A percentile compares a stretch with the other conserved stretches of the same genome.
Conservation (phyloP, 2,113 vertebrate species). For the Thalassoma bifasciatum region DNA sequence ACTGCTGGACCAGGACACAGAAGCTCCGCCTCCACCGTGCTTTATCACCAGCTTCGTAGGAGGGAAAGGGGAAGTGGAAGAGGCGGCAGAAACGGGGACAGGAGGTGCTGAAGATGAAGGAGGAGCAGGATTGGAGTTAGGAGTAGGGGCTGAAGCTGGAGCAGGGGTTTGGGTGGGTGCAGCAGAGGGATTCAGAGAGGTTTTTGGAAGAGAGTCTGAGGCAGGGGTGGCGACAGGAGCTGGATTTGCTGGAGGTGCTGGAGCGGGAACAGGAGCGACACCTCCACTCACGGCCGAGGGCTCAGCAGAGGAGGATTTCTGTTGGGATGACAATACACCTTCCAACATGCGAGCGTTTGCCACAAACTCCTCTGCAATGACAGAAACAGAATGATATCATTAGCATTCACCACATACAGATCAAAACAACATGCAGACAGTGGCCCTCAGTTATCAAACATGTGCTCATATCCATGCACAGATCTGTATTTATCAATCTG, state of each 20-base stretch:
- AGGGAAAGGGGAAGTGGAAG: slow-evolving; percentile 69
- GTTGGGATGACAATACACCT: slow-evolving; percentile 65
- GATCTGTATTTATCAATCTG: too few species aligned
- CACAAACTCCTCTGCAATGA: slow-evolving; percentile 90
- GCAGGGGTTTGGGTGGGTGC: background rate
- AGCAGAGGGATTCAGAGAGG: slow-evolving; percentile 16
- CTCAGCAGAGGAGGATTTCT: slow-evolving; percentile 51
- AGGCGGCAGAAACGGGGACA: slow-evolving; percentile 13
- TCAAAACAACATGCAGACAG: too few species aligned
- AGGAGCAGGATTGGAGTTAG: slow-evolving; percentile 30
- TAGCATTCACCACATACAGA: background rate
- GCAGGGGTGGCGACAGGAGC: slow-evolving; percentile 41
- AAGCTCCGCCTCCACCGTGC: slow-evolving; percentile 88
- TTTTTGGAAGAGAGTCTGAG: slow-evolving; percentile 22
- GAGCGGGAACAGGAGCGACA: slow-evolving; percentile 13
- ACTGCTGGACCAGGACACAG: slow-evolving; percentile 91
- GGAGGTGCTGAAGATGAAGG: slow-evolving; percentile 27
- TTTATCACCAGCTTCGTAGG: slow-evolving; percentile 94
- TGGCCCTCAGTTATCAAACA: too few species aligned
- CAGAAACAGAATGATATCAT: slow-evolving; percentile 7
- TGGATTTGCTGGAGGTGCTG: slow-evolving; percentile 18
- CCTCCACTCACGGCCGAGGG: slow-evolving; percentile 30
- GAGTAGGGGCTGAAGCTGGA: slow-evolving; percentile 6
- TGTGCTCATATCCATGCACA: too few species aligned
- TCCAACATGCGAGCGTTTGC: slow-evolving; percentile 86